Evolutionary conservation across 2,888 invertebrate genomes (phyloP).

Genomic region (Eupithecia tripunctaria): DNA sequence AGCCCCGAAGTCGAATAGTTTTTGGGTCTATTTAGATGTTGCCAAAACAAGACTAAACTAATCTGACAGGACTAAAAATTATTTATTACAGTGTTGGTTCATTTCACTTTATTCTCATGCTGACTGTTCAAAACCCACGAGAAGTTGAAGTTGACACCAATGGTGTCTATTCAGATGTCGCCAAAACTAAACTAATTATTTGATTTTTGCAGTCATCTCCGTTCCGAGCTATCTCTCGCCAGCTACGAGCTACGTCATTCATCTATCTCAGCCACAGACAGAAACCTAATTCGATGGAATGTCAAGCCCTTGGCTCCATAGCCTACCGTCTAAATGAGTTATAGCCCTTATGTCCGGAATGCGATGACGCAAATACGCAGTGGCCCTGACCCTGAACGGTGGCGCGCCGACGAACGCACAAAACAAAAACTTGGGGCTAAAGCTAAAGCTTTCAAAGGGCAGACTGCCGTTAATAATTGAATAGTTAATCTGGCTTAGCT

Average conservation of each 20-base stretch:
- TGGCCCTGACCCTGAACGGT: constrained; percentile 57
- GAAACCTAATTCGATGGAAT: constrained; percentile 4
- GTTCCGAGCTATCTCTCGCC: background rate
- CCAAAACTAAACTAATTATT: too few relatives aligned
- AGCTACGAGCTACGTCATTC: background rate
- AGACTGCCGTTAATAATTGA: constrained; percentile 11
- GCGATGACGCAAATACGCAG: constrained; percentile 59
- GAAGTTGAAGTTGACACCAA: too few relatives aligned
- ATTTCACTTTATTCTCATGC: too few relatives aligned
- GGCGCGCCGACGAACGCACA: constrained; percentile 40
- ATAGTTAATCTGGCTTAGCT: constrained; percentile 12
- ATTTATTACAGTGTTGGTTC: too few relatives aligned
- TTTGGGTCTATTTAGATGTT: too few relatives aligned
- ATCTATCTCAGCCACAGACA: background rate
- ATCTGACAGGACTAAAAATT: too few relatives aligned
- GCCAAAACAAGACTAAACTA: too few relatives aligned
- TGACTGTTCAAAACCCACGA: too few relatives aligned
- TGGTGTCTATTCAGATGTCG: too few relatives aligned
- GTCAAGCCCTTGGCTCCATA: background rate
- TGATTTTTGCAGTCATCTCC: background rate
- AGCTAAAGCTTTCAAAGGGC: constrained; percentile 16
- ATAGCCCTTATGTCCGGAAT: constrained; percentile 27
- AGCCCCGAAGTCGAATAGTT: too few relatives aligned
- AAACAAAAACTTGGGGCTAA: constrained; percentile 27
- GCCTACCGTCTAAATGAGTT: constrained; percentile 13